A percentile compares a stretch with the other conserved stretches of the same genome.
Conservation (phyloP, 2,797 vertebrate genomes). For the Ceryle rudis region DNA sequence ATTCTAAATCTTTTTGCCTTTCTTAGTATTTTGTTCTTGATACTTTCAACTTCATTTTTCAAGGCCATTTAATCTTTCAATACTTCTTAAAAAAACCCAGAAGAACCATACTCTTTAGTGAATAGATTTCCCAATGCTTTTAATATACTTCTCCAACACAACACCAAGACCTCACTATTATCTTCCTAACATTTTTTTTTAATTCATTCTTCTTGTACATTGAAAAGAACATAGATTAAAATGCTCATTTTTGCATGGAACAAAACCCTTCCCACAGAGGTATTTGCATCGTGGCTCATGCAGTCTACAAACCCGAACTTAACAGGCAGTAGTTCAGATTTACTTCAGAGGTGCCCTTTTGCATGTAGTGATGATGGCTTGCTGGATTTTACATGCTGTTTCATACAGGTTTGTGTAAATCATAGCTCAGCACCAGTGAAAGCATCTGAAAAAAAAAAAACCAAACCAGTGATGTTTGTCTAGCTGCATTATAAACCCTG, state of each 20-base stretch:
- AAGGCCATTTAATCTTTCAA: neutral
- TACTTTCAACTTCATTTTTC: neutral
- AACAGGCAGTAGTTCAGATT: neutral
- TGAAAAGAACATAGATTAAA: neutral
- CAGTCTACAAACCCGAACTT: neutral
- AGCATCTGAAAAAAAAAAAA: fast-evolving
- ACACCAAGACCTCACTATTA: neutral
- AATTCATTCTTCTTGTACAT: neutral
- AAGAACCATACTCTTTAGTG: neutral
- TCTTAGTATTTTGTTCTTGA: neutral
- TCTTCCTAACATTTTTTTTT: neutral
- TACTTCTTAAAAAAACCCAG: neutral
- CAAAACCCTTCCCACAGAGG: neutral
- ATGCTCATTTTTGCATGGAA: neutral
- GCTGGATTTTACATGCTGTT: neutral
- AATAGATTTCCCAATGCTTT: neutral
- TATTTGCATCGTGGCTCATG: neutral
- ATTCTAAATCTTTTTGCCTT: neutral
- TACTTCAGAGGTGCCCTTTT: neutral
- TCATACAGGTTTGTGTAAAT: neutral
- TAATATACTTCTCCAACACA: neutral
- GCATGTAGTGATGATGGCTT: neutral
- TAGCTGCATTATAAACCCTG: neutral
- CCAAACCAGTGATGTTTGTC: neutral
- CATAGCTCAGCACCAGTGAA: neutral